These are phyloP conservation scores for Rotaria magnacalcarata DNA, from an alignment of 2,888 invertebrate species.

Conservation along the genomic window DNA sequence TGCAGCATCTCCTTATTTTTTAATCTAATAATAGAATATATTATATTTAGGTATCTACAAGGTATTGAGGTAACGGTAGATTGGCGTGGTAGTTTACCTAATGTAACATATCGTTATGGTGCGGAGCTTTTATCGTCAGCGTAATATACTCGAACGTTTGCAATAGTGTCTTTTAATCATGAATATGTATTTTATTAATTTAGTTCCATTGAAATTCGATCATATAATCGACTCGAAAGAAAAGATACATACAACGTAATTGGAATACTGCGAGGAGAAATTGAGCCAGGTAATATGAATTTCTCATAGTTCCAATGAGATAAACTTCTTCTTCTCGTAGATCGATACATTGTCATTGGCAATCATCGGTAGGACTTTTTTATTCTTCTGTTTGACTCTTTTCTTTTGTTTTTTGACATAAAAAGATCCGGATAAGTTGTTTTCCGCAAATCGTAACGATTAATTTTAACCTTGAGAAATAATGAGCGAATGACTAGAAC, in stretches of 20 bases:
- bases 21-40: background rate
- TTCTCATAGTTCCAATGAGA: too few species aligned
- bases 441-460: too few species aligned
- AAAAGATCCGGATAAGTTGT: too few species aligned
- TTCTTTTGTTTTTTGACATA: too few species aligned
- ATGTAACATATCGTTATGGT: constrained; percentile 46
- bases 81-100: background rate
- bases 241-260: constrained; percentile 54
- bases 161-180: too few species aligned
- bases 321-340: constrained; percentile 47
- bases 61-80: background rate
- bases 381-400: too few species aligned
- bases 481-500: too few species aligned
- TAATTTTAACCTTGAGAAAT: too few species aligned
- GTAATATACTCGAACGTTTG: background rate
- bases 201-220: background rate
- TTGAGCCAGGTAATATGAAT: constrained; percentile 52
- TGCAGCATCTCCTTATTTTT: background rate
- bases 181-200: background rate
- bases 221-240: constrained; percentile 20
- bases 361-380: constrained; percentile 49
- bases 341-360: constrained; percentile 53
- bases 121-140: constrained; percentile 33
- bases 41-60: background rate
- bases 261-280: constrained; percentile 54